Percentiles rank a stretch among this genome's conserved stretches.
phyloP scores from a whole-genome alignment of 2,113 vertebrate species.

The Oostethus manadensis region DNA sequence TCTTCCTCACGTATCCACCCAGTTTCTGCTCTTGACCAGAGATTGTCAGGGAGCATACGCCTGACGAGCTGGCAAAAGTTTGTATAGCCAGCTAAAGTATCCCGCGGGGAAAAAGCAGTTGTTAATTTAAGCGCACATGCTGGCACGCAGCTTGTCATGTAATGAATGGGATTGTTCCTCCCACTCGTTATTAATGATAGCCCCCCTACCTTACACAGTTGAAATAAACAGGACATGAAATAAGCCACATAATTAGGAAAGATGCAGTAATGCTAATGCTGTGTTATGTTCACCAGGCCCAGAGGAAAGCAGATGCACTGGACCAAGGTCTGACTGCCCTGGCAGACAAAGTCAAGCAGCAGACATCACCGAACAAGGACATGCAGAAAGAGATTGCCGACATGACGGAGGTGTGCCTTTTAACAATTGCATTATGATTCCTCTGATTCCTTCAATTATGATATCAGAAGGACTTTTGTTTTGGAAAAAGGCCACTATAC shows the following conservation, averaged over 20 bases:
- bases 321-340: slow-evolving; percentile 71
- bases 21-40: neutral
- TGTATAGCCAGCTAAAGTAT: neutral
- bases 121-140: too few relatives aligned
- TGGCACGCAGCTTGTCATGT: too few relatives aligned
- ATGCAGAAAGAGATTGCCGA: slow-evolving; percentile 90
- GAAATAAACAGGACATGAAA: too few relatives aligned
- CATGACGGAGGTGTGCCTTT: slow-evolving; percentile 80
- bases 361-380: slow-evolving; percentile 89
- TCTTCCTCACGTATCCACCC: neutral
- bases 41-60: neutral
- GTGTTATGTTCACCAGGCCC: slow-evolving; percentile 72
- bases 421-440: slow-evolving; percentile 1
- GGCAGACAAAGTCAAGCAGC: slow-evolving; percentile 85
- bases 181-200: too few relatives aligned
- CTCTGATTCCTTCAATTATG: neutral
- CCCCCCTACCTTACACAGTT: too few relatives aligned
- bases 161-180: too few relatives aligned
- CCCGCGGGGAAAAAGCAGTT: neutral
- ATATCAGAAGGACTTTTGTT: neutral
- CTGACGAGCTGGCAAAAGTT: neutral
- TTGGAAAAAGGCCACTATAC: too few relatives aligned
- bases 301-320: slow-evolving; percentile 85
- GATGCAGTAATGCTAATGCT: neutral
- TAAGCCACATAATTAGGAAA: neutral